A percentile compares a stretch with the other conserved stretches of the same genome.
phyloP scores from a whole-genome alignment of 2,888 invertebrate genomes.

The Drosophila formosana region DNA sequence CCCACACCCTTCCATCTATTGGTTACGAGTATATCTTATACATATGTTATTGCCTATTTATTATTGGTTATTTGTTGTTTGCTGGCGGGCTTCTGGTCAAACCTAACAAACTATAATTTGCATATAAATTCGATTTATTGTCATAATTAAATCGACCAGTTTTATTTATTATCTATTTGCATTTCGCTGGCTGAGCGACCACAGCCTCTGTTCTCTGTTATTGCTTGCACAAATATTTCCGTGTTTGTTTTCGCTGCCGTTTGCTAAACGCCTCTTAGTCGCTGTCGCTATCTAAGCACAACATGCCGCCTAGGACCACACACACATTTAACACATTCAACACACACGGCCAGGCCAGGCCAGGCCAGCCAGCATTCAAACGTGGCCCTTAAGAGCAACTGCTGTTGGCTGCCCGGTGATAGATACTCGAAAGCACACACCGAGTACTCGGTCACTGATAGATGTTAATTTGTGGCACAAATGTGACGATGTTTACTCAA shows the following conservation, averaged over 20 bases:
- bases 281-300: slow-evolving; percentile 9
- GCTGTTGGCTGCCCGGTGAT: slow-evolving; percentile 3
- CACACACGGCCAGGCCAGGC: background rate
- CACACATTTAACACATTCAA: slow-evolving; percentile 15
- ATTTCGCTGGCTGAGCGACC: slow-evolving; percentile 37
- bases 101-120: slow-evolving; percentile 53
- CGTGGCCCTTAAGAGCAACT: slow-evolving; percentile 1
- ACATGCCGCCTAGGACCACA: slow-evolving; percentile 48
- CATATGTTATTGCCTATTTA: background rate
- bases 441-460: slow-evolving; percentile 30
- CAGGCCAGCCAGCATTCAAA: background rate
- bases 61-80: slow-evolving; percentile 9
- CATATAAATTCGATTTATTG: slow-evolving; percentile 68
- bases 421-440: slow-evolving; percentile 2
- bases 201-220: slow-evolving; percentile 13
- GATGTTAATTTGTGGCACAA: slow-evolving; percentile 66
- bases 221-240: slow-evolving; percentile 59
- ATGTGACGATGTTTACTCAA: slow-evolving; percentile 69
- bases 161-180: slow-evolving; percentile 69
- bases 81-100: slow-evolving; percentile 23
- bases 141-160: slow-evolving; percentile 76
- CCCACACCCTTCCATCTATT: slow-evolving; percentile 51
- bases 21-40: slow-evolving; percentile 2
- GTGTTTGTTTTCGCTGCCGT: slow-evolving; percentile 48
- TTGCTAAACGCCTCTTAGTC: slow-evolving; percentile 24